Evolutionary conservation across 2,113 vertebrate species (phyloP).

Genomic region (Marmota monax): DNA sequence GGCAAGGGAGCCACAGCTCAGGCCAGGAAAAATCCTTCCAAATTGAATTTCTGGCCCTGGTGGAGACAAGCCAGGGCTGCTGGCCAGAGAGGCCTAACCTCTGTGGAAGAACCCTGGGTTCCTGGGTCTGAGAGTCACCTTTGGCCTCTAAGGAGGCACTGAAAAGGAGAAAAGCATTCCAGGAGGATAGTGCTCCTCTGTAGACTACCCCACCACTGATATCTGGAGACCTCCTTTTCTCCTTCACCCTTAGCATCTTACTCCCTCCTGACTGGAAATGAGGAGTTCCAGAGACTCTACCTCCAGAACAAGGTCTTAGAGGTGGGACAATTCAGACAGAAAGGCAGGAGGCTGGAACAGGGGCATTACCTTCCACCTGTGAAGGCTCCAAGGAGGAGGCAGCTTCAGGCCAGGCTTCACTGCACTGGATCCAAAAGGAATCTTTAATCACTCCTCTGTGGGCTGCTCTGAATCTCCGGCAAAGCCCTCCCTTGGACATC

Average conservation of each 20-base stretch:
- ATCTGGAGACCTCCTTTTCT: neutral
- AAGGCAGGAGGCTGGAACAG: neutral
- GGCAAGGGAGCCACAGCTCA: neutral
- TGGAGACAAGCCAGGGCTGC: conserved; percentile 29
- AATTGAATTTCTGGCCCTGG: conserved; percentile 60
- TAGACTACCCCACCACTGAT: no score
- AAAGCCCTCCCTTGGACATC: no score
- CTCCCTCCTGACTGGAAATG: neutral
- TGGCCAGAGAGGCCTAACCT: neutral
- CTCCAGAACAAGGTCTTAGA: neutral
- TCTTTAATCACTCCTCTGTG: neutral
- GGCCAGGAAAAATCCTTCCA: conserved; percentile 63
- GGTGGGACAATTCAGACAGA: rapidly evolving
- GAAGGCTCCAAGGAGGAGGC: neutral
- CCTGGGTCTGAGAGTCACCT: neutral
- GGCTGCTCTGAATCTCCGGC: neutral
- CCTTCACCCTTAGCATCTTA: neutral
- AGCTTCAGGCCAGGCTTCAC: neutral
- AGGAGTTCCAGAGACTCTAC: neutral
- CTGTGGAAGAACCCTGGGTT: neutral
- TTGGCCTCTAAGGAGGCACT: neutral
- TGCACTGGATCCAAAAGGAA: neutral
- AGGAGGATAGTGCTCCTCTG: neutral
- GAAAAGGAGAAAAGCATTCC: neutral
- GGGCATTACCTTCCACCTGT: rapidly evolving